phyloP scores from a whole-genome alignment of 2,888 invertebrate genomes.

The Zeuzera pyrina region DNA sequence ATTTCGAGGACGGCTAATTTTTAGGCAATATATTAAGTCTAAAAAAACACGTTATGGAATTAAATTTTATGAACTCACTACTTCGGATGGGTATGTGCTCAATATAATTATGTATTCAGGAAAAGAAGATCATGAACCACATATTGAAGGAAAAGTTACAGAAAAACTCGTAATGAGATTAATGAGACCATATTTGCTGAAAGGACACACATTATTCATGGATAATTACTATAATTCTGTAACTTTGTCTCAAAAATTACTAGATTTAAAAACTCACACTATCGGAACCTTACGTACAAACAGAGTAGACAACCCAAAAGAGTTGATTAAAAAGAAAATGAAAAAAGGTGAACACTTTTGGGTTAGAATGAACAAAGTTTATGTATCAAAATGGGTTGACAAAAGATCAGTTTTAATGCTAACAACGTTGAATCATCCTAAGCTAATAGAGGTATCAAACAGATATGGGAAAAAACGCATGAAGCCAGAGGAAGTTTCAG shows the following conservation, averaged over 20 bases:
- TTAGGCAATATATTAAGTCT: slow-evolving; percentile 21
- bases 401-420: slow-evolving; percentile 14
- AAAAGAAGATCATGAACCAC: slow-evolving; percentile 12
- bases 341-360: slow-evolving; percentile 16
- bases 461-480: slow-evolving; percentile 7
- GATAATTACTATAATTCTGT: slow-evolving; percentile 20
- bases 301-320: slow-evolving; percentile 16
- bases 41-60: slow-evolving; percentile 25
- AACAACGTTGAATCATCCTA: slow-evolving; percentile 12
- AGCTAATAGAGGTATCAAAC: slow-evolving; percentile 10
- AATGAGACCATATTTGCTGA: slow-evolving; percentile 16
- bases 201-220: slow-evolving; percentile 18
- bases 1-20: slow-evolving; percentile 19
- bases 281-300: slow-evolving; percentile 16
- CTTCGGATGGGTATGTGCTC: slow-evolving; percentile 23
- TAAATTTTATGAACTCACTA: slow-evolving; percentile 23
- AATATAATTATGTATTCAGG: slow-evolving; percentile 22
- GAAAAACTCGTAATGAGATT: slow-evolving; percentile 16
- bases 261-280: slow-evolving; percentile 15
- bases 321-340: slow-evolving; percentile 10
- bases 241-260: slow-evolving; percentile 13
- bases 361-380: slow-evolving; percentile 14
- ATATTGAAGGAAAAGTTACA: slow-evolving; percentile 11
- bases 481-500: slow-evolving; percentile 10
- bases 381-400: slow-evolving; percentile 15